Evolutionary conservation across 2,113 vertebrate species (phyloP), one percentile per base, ranked within the genome.

Genomic region (Taxidea taxus): DNA sequence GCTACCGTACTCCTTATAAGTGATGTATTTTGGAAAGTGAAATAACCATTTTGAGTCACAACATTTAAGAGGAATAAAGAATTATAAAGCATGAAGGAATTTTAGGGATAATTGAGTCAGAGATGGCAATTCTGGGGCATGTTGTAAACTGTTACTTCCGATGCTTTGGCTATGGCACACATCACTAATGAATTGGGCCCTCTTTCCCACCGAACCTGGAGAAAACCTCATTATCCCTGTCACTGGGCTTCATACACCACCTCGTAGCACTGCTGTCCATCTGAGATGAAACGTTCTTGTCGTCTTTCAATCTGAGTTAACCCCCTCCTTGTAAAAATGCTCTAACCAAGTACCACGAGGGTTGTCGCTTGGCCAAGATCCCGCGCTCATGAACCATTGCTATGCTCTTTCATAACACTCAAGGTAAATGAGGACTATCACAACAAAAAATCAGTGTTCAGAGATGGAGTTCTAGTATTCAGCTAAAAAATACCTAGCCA

Each of bases 21-120:
- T 82, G 66, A 54, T 7, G 21, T 62, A 34, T 82, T 94, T 94
- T 62, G 77, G 66, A 83, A 96, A 87, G 42, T 66, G 84, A 94
- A 86, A 74, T 47, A 88, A 92, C 37, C 51, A 20, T 82, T 77
- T 74, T 51, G 62, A 83, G 60, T 58, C 74, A 62, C 6, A 27
- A 39, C 21, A 7, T 62, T 75, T 72, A 87, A 86, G 86, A 62
- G 64, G 34, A 87, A 95, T 89, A 66, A 15, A 64, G 72, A 91
- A 31, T 72, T 60, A 14, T 80, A 89, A 86, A 93, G 51, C 56
- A 20, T 70, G 95, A 91, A 86, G 37, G 47, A 94, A 83, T 44
- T n/a, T 82, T 0, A 47, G 70, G 81, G 74, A 68, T 34, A 49
- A 68, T 20, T 83, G 66, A 49, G n/a, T 77, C 44, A 5, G 49